Conservation (phyloP, 2,888 invertebrate genomes). For the Alitta virens region DNA sequence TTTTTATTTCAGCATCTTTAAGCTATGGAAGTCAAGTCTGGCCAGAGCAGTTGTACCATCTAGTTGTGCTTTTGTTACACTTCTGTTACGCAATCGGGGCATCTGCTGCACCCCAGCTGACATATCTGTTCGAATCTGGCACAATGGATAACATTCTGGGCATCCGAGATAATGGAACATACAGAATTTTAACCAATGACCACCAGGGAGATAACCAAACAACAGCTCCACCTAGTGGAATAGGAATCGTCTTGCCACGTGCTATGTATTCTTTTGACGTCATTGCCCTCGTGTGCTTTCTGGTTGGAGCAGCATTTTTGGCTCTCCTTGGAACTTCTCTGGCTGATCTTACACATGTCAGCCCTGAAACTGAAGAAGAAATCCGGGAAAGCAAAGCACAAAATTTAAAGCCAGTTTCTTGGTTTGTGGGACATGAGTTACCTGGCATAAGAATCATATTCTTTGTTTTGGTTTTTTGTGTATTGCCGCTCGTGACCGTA, state of each 20-base stretch:
- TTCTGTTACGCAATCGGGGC: background rate
- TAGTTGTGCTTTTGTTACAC: background rate
- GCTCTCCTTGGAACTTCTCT: conserved; percentile 9
- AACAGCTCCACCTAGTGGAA: too few species aligned
- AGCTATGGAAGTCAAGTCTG: background rate
- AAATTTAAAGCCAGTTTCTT: background rate
- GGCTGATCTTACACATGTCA: background rate
- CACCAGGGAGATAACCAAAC: too few species aligned
- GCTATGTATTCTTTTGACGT: conserved; percentile 15
- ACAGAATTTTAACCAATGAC: too few species aligned
- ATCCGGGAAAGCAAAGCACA: background rate
- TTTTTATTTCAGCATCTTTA: background rate
- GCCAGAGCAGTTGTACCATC: background rate
- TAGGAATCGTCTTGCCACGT: background rate
- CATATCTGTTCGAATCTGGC: background rate
- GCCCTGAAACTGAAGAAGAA: background rate
- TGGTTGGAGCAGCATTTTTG: conserved; percentile 9
- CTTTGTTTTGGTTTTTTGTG: conserved; percentile 3
- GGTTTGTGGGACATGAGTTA: background rate
- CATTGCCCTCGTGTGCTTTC: conserved; percentile 3
- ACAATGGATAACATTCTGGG: background rate
- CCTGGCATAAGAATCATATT: background rate
- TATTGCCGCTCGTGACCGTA: conserved; percentile 1
- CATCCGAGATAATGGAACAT: too few species aligned
- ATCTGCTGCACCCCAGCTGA: background rate